Evolutionary conservation across 2,888 invertebrate species (phyloP).

Genomic region (Morpho deidamia): DNA sequence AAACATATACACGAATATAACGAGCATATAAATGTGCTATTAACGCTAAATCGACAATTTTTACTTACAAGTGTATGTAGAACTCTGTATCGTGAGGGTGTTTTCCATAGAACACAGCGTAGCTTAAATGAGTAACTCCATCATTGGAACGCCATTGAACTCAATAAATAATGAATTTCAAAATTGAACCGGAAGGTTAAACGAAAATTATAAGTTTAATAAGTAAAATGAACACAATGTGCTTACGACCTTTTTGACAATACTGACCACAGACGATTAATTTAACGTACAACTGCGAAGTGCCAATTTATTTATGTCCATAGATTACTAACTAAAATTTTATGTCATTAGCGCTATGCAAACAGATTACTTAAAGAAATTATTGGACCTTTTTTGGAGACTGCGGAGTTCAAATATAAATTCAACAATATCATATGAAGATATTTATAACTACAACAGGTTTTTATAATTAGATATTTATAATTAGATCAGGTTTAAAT

Average conservation of each 20-base stretch:
- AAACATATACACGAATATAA: slow-evolving; percentile 37
- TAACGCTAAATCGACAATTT: slow-evolving; percentile 29
- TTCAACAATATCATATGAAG: too few relatives aligned
- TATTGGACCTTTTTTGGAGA: background rate
- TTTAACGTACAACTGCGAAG: slow-evolving; percentile 11
- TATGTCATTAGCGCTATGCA: too few relatives aligned
- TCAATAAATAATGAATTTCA: slow-evolving; percentile 13
- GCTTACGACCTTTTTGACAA: slow-evolving; percentile 47
- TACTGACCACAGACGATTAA: slow-evolving; percentile 32
- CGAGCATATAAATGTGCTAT: slow-evolving; percentile 46
- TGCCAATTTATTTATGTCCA: too few relatives aligned
- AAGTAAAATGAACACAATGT: slow-evolving; percentile 39
- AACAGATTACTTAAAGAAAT: too few relatives aligned
- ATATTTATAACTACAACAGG: too few relatives aligned
- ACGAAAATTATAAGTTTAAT: slow-evolving; percentile 17
- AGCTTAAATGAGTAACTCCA: slow-evolving; percentile 50
- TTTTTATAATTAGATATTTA: too few relatives aligned
- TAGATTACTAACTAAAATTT: too few relatives aligned
- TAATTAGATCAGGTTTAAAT: too few relatives aligned
- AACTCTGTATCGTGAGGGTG: slow-evolving; percentile 46
- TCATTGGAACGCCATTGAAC: slow-evolving; percentile 30
- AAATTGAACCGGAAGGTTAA: slow-evolving; percentile 27
- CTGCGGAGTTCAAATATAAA: background rate
- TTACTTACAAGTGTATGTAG: slow-evolving; percentile 60
- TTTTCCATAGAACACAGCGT: slow-evolving; percentile 59